Evolutionary conservation across 2,113 vertebrate genomes (phyloP).

Genomic region (Entomyzon cyanotis): DNA sequence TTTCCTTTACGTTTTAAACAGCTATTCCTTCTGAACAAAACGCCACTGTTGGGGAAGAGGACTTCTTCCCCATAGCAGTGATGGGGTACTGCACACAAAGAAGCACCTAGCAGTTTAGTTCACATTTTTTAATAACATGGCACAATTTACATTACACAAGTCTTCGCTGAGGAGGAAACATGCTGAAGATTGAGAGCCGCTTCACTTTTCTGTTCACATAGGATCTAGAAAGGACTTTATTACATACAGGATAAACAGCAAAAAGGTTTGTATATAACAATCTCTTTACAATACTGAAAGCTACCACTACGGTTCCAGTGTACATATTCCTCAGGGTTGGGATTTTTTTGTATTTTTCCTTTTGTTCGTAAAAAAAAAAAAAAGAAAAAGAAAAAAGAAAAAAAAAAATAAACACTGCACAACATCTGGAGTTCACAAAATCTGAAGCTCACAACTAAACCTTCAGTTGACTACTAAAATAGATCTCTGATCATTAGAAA

Average conservation of each 20-base stretch:
- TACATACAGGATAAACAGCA: slow-evolving; percentile 97
- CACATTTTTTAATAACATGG: slow-evolving; percentile 99
- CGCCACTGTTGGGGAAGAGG: not conserved
- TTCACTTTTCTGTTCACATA: slow-evolving; percentile 89
- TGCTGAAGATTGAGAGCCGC: slow-evolving; percentile 94
- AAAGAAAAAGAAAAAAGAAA: slow-evolving; percentile 70
- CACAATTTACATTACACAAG: slow-evolving; percentile 99
- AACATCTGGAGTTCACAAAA: slow-evolving; percentile 95
- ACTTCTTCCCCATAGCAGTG: not conserved
- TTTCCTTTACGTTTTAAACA: not conserved
- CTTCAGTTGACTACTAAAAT: slow-evolving; percentile 99
- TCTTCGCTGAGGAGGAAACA: slow-evolving; percentile 94
- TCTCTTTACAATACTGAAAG: slow-evolving; percentile 96
- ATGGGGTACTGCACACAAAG: slow-evolving; percentile 75
- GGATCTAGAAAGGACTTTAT: slow-evolving; percentile 94
- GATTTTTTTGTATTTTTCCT: slow-evolving; percentile 57
- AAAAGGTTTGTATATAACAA: slow-evolving; percentile 91
- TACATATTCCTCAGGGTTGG: slow-evolving; percentile 80
- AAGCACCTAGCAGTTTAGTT: slow-evolving; percentile 84
- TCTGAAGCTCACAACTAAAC: slow-evolving; percentile 99
- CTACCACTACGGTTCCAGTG: slow-evolving; percentile 96
- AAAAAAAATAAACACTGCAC: slow-evolving; percentile 87
- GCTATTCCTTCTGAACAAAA: not conserved
- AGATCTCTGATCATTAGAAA: slow-evolving; percentile 99
- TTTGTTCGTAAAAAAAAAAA: slow-evolving; percentile 68